Evolutionary conservation across 2,113 vertebrate species (phyloP).

Genomic region (Perca flavescens): DNA sequence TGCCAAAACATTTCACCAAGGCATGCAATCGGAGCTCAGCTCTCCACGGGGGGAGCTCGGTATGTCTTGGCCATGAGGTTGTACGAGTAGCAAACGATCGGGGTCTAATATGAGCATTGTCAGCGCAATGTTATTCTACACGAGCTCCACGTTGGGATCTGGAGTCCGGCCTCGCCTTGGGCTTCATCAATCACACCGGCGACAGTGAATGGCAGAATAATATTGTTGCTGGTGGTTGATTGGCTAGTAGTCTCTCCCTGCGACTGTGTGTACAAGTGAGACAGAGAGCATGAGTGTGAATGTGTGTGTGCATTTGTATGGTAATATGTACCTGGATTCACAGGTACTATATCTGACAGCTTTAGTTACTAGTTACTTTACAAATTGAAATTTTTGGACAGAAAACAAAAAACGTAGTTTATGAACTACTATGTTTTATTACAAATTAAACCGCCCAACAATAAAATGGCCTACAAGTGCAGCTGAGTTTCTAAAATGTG

Average conservation of each 20-base stretch:
- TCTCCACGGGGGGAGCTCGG: slow-evolving; percentile 17
- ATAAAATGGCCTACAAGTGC: no score
- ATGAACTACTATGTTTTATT: no score
- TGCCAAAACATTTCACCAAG: not conserved
- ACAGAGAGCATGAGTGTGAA: slow-evolving; percentile 12
- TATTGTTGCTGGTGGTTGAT: slow-evolving; percentile 82
- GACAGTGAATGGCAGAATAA: slow-evolving; percentile 85
- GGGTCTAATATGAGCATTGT: slow-evolving; percentile 42
- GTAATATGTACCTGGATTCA: slow-evolving; percentile 1
- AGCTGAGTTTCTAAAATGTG: no score
- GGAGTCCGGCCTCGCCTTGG: slow-evolving; percentile 44
- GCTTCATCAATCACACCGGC: slow-evolving; percentile 79
- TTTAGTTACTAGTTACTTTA: no score
- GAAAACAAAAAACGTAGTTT: no score
- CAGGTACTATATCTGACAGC: no score
- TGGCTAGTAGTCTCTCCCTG: slow-evolving; percentile 60
- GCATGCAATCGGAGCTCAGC: not conserved
- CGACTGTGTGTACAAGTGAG: slow-evolving; percentile 37
- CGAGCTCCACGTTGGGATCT: slow-evolving; percentile 38
- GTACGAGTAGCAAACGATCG: slow-evolving; percentile 12
- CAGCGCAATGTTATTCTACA: slow-evolving; percentile 64
- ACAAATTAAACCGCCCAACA: no score
- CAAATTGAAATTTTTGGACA: no score
- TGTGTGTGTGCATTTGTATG: slow-evolving; percentile 47
- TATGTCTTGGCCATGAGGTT: slow-evolving; percentile 44